Percentiles rank a stretch among this genome's conserved stretches.
These are phyloP conservation scores for Lycocorax pyrrhopterus DNA, from an alignment of 2,113 vertebrate genomes.

Conservation along the genomic window DNA sequence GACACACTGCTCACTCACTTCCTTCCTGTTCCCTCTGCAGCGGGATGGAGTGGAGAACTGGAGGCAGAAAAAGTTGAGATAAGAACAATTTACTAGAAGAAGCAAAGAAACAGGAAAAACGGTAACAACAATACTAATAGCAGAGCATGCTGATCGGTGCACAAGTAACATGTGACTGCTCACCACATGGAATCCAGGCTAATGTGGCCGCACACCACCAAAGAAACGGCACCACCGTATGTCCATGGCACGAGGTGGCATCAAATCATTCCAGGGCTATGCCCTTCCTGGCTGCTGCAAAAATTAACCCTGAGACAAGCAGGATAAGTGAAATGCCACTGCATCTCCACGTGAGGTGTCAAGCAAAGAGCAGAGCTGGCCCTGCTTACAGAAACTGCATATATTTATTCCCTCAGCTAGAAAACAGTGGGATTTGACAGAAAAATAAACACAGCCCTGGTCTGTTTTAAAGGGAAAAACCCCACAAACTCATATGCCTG, in stretches of 20 bases:
- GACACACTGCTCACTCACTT: background rate
- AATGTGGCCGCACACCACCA: fast-evolving
- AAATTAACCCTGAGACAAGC: background rate
- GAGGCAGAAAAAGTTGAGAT: background rate
- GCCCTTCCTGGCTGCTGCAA: background rate
- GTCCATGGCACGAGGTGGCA: background rate
- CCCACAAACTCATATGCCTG: background rate
- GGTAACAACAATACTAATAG: background rate
- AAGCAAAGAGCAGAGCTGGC: background rate
- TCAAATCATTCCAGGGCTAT: background rate
- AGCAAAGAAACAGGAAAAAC: background rate
- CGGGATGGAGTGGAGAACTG: background rate
- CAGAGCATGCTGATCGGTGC: background rate
- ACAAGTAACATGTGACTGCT: background rate
- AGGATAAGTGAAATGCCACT: background rate
- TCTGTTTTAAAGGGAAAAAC: background rate
- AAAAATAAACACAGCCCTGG: background rate
- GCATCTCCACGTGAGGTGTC: background rate
- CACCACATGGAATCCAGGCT: background rate
- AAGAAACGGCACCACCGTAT: background rate
- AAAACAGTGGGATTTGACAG: background rate
- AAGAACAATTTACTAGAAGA: background rate
- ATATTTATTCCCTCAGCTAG: background rate
- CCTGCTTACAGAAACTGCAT: background rate
- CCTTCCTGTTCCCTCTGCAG: background rate